Base-by-base conservation (phyloP, 2,888 invertebrate genomes). In the Drosophila pseudotakahashii region DNA sequence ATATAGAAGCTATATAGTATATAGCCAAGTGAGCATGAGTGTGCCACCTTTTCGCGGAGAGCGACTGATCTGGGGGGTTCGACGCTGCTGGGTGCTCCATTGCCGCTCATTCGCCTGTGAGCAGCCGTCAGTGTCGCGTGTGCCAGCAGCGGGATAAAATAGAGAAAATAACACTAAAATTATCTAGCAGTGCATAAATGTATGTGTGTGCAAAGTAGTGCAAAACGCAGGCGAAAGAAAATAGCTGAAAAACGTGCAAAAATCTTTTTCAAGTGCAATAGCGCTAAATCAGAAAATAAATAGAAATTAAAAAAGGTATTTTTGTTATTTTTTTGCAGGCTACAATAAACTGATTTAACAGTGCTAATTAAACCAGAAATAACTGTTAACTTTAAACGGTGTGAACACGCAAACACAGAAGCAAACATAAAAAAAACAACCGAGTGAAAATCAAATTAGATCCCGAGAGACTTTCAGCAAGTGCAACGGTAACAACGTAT, bases 91-190 rank as follows among this genome's bases (percentile, higher is more conserved):
- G 23, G 50, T 13, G 50, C 54, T 34, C 36, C 41, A 19, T 13
- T 30, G 45, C 9, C 50, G 63, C 64, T 89, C 89, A 86, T 87
- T 86, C 89, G 85, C 78, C 84, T 79, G 79, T 62, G 77, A 86
- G 89, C 85, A 79, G 89, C 87, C 89, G 89, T 84, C 89, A 88
- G 89, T 87, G 89, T 80, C 73, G 85, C 81, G 82, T 89, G 89
- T 81, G 89, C 84, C 81, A 70, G n/a, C 71, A 59, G 50, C 58
- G 59, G 54, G 59, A 59, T 53, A 57, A 41, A 48, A 59, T 58
- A 19, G 26, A 58, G 37, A 50, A 30, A 71, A 52, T 30, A 41
- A 57, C 59, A 79, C 36, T 62, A 70, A 61, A 71, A 69, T 55
- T 55, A 76, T 79, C 44, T 42, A 82, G 68, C 71, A 64, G 73